Evolutionary conservation across 2,888 invertebrate species (phyloP), one percentile per base, ranked within the genome.

Genomic region (Orthosia gothica): DNA sequence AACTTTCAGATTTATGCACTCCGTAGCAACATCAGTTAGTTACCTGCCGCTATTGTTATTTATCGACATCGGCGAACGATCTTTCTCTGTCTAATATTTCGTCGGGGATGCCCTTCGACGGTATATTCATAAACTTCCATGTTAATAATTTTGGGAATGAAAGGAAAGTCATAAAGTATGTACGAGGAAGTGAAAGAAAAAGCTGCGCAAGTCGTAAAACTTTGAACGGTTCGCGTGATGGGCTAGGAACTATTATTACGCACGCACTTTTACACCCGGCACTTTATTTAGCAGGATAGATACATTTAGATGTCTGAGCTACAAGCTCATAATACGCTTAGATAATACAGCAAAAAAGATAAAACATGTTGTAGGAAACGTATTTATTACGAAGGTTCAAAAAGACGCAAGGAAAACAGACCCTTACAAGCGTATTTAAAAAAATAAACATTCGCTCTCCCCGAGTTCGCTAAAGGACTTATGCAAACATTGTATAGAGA

Each of bases 171-270:
- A 82, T 82, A 82, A 82, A 82, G 79, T 71, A 79, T 82, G 81
- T 82, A 82, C 79, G 62, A 82, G 81, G 81, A 82, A 82, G 74
- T 82, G 47, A 69, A 82, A 79, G 81, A 79, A 79, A 82, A 82
- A 82, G 79, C 81, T 82, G 81, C 82, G 74, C 71, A 54, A 79
- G 66, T 82, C 83, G 82, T 82, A 82, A 82, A 82, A 82, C 74
- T 82, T 82, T 82, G 81, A 82, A 82, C 79, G 81, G 81, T 82
- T 82, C 81, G 81, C 81, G 82, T 82, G 81, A 82, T 82, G 81
- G 82, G 74, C 79, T 61, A 82, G 69, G 57, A 82, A 82, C 81
- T 82, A 82, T 82, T 82, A 82, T 82, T 79, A 74, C 81, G 66
- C 82, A 82, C 81, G 81, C 81, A 74, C 79, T 82, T 82, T 82